These are phyloP conservation scores for Malurus elegans DNA, from an alignment of 2,113 vertebrate genomes.

Conservation along the genomic window DNA sequence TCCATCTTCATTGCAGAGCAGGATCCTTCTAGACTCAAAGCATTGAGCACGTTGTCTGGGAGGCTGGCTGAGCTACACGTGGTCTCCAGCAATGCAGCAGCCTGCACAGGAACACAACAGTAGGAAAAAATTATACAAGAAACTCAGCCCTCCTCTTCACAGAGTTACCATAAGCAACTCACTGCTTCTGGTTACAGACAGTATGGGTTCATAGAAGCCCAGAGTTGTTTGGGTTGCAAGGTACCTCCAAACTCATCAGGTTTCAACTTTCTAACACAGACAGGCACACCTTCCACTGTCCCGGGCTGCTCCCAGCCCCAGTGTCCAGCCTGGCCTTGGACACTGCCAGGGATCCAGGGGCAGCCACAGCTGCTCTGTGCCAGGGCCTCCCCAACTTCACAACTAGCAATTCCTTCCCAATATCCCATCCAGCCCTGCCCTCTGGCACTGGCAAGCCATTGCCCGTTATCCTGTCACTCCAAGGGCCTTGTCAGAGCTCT, in stretches of 20 bases:
- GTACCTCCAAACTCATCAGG: not conserved
- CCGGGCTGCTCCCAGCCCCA: not conserved
- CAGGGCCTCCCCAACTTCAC: not conserved
- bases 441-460: not conserved
- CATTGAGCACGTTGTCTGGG: conserved; percentile 70
- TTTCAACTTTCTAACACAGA: fast-evolving
- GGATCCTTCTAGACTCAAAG: conserved; percentile 71
- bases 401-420: fast-evolving
- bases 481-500: not conserved
- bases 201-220: not conserved
- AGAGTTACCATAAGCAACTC: not conserved
- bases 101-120: conserved; percentile 65
- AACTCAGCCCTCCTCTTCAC: not conserved
- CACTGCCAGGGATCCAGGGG: not conserved
- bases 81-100: conserved; percentile 48
- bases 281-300: not conserved
- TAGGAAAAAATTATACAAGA: not conserved
- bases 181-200: not conserved
- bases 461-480: not conserved
- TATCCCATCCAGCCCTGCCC: not conserved
- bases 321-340: fast-evolving
- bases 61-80: conserved; percentile 8
- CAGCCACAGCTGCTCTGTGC: not conserved
- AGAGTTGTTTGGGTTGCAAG: not conserved
- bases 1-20: conserved; percentile 95